Evolutionary conservation across 2,113 vertebrate genomes (phyloP), one percentile per base, ranked within the genome.

Genomic region (Ciconia boyciana): DNA sequence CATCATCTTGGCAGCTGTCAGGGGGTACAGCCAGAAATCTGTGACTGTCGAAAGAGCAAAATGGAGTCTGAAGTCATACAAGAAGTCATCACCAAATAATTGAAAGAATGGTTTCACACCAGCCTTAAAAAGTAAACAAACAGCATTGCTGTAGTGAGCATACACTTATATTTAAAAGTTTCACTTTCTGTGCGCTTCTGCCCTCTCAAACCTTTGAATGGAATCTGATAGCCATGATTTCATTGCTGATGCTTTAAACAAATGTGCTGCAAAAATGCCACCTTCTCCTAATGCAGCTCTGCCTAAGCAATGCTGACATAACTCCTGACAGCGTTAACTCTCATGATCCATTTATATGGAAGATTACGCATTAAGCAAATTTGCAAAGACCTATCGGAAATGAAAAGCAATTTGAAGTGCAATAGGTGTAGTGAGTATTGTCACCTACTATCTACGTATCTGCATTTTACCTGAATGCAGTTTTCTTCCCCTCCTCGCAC

Each of bases 401-500:
- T 95, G 62, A 95, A 95, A 96, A 94, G 79, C 75, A 89, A 93
- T 96, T 72, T 91, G 78, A 96, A 92, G 44, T 57, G 58, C 76
- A 94, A 89, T 76, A 70, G 68, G 26, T 78, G 62, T 81, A 93
- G 93, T 57, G 71, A 68, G 34, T 93, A 86, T 89, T 97, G 66
- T 91, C 94, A 82, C 76, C 90, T 93, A 15, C 60, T 91, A 14
- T 55, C 60, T 79, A 83, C 39, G 8, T 86, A 93, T 83, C 90
- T 87, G 44, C 74, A 75, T 95, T 96, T 96, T 97, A 81, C 88
- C 92, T 95, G 78, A 64, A 51, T 75, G 92, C 87, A 93, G 83
- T 96, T 97, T 93, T 96, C 88, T 96, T 91, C 90, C 76, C 58
- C 89, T 96, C 90, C 82, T 94, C 18, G 11, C 76, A 78, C 76